Evolutionary conservation across 2,888 invertebrate species (phyloP).

Genomic region (Chymomyza procnemis): DNA sequence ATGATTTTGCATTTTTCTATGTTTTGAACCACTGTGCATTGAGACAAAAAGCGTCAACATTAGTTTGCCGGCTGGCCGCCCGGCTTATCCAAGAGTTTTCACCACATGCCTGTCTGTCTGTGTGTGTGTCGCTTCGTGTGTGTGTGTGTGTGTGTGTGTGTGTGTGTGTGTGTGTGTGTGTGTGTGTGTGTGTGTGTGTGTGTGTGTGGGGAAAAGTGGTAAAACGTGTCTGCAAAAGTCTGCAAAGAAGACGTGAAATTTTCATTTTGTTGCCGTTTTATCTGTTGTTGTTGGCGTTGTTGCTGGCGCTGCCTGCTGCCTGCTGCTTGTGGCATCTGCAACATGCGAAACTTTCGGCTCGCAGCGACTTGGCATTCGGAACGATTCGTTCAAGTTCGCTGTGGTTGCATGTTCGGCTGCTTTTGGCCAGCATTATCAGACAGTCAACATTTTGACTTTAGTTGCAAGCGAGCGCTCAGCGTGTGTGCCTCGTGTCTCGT

Average conservation of each 20-base stretch:
- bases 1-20: no score
- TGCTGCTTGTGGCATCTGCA: neutral
- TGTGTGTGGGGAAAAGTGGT: conserved; percentile 59
- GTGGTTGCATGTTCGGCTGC: neutral
- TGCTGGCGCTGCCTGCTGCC: neutral
- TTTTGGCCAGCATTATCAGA: conserved; percentile 54
- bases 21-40: no score
- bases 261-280: conserved; percentile 30
- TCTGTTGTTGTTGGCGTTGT: conserved; percentile 9
- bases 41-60: conserved; percentile 10
- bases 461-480: conserved; percentile 69
- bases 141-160: conserved; percentile 4
- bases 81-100: conserved; percentile 43
- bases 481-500: conserved; percentile 55
- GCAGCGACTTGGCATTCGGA: conserved; percentile 20
- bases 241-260: conserved; percentile 18
- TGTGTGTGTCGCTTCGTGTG: neutral
- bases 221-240: conserved; percentile 44
- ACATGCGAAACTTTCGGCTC: conserved; percentile 10
- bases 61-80: conserved; percentile 1
- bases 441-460: conserved; percentile 53
- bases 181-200: neutral
- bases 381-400: no score
- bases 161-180: conserved; percentile 1
- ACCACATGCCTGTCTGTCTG: conserved; percentile 36